Evolutionary conservation across 1,140 invertebrate species (phyloP).

Genomic region (Bacillus rossius): DNA sequence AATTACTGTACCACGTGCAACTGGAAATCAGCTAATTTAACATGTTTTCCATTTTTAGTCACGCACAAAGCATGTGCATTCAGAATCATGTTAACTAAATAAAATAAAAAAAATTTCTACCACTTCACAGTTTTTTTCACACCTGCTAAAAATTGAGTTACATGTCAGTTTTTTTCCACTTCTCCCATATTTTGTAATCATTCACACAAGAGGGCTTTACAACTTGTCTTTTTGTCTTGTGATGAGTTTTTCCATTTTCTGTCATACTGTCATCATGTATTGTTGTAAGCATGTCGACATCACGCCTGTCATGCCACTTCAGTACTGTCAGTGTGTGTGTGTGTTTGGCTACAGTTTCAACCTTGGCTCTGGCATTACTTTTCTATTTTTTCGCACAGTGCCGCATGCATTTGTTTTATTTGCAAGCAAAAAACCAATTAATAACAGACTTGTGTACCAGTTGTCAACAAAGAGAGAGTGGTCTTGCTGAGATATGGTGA

Average conservation of each 20-base stretch:
- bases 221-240: background rate
- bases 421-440: conserved; percentile 5
- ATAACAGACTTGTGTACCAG: conserved; percentile 12
- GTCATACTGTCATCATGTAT: background rate
- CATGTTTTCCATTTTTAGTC: background rate
- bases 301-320: too few species aligned
- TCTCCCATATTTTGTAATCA: conserved; percentile 19
- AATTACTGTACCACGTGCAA: background rate
- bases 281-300: background rate
- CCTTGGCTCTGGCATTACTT: conserved; percentile 8
- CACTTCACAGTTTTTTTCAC: conserved; percentile 15
- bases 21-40: background rate
- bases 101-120: conserved; percentile 18
- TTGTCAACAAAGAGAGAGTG: conserved; percentile 17
- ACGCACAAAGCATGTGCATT: conserved; percentile 4
- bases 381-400: conserved; percentile 13
- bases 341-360: background rate
- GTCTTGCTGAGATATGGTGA: conserved; percentile 19
- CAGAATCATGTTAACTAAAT: conserved; percentile 17
- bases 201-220: background rate
- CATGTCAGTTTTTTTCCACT: conserved; percentile 18
- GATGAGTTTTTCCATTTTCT: background rate
- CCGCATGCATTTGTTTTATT: conserved; percentile 17
- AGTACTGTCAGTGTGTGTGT: background rate
- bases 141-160: conserved; percentile 12